Evolutionary conservation across 2,888 invertebrate species (phyloP).

Genomic region (Pachymerium ferrugineum): DNA sequence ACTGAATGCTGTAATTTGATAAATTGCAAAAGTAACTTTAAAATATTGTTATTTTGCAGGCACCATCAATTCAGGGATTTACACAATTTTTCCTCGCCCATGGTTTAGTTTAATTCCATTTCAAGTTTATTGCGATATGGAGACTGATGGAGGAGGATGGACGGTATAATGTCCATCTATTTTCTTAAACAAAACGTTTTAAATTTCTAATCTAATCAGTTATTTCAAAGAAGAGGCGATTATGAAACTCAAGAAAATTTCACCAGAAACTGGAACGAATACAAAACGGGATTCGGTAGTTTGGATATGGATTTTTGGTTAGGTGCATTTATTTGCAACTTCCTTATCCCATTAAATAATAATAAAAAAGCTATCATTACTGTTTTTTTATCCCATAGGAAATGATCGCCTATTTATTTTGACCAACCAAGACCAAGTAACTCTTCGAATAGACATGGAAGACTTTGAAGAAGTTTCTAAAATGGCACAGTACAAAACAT

Average conservation of each 20-base stretch:
- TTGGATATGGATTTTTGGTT: not conserved
- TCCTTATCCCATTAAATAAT: no score
- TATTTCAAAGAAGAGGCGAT: not conserved
- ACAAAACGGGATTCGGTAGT: not conserved
- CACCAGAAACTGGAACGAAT: not conserved
- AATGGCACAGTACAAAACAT: not conserved
- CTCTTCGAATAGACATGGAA: not conserved
- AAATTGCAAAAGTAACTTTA: not conserved
- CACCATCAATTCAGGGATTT: conserved; percentile 51
- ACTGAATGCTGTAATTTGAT: not conserved
- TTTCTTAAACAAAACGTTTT: not conserved
- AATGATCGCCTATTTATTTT: not conserved
- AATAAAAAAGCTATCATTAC: no score
- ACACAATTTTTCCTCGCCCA: conserved; percentile 56
- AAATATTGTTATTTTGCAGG: not conserved
- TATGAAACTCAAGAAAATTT: not conserved
- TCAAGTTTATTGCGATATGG: conserved; percentile 50
- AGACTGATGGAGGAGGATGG: not conserved
- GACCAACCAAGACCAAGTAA: not conserved
- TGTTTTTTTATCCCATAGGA: no score
- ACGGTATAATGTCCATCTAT: no score
- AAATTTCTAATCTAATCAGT: not conserved
- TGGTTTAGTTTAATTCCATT: conserved; percentile 53
- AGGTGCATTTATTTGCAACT: no score
- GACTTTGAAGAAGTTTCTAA: not conserved